A percentile compares a stretch with the other conserved stretches of the same genome.
Conservation (phyloP, 2,888 invertebrate genomes). For the Salpingus planirostris region DNA sequence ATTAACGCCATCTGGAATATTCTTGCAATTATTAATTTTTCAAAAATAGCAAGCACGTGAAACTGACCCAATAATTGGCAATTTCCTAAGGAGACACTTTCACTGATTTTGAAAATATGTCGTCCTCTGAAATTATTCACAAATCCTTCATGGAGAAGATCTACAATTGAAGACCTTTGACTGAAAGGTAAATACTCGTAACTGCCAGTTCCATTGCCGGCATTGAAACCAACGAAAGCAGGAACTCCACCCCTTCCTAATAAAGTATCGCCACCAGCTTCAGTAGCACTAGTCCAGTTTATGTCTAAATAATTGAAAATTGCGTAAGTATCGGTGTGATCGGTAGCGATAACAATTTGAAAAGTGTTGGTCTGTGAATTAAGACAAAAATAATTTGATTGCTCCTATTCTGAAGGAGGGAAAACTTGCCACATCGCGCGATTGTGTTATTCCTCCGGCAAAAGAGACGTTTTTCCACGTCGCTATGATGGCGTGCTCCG, state of each 20-base stretch:
- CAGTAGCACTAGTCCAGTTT: slow-evolving; percentile 85
- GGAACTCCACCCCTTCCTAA: slow-evolving; percentile 80
- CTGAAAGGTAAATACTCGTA: slow-evolving; percentile 88
- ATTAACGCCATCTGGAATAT: slow-evolving; percentile 74
- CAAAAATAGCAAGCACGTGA: background rate
- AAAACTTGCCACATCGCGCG: slow-evolving; percentile 54
- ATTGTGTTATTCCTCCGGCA: slow-evolving; percentile 76
- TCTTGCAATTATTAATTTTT: slow-evolving; percentile 8
- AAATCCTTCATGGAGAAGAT: slow-evolving; percentile 76
- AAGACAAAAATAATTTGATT: slow-evolving; percentile 18
- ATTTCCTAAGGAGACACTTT: slow-evolving; percentile 85
- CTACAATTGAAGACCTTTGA: slow-evolving; percentile 74
- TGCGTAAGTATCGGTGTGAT: slow-evolving; percentile 88
- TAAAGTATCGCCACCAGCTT: slow-evolving; percentile 82
- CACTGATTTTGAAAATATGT: slow-evolving; percentile 92
- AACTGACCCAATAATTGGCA: slow-evolving; percentile 79
- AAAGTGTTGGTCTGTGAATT: slow-evolving; percentile 94
- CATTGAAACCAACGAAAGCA: slow-evolving; percentile 92
- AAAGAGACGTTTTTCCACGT: slow-evolving; percentile 97
- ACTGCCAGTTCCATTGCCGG: slow-evolving; percentile 85
- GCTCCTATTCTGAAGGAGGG: slow-evolving; percentile 1
- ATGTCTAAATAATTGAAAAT: slow-evolving; percentile 91
- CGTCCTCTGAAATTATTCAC: slow-evolving; percentile 82
- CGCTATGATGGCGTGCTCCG: slow-evolving; percentile 81
- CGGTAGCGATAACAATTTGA: slow-evolving; percentile 87